phyloP scores from a whole-genome alignment of 2,888 invertebrate genomes.

The Hyles lineata region DNA sequence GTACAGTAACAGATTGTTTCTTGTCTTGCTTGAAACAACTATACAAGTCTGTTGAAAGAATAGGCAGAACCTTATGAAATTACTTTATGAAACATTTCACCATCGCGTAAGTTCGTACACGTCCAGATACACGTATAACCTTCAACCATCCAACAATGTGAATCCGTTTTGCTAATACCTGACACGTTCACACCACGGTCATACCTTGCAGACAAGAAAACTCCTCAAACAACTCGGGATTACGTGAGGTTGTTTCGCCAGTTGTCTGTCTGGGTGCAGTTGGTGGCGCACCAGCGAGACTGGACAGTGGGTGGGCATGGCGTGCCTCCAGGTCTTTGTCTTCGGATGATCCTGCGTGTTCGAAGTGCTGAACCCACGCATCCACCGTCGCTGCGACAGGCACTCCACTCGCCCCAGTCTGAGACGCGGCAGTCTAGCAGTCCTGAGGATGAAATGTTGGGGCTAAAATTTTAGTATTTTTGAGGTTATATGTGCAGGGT shows the following conservation, averaged over 20 bases:
- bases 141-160: no score
- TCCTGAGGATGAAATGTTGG: constrained; percentile 49
- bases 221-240: constrained; percentile 40
- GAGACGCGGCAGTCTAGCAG: constrained; percentile 93
- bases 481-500: no score
- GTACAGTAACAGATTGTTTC: no score
- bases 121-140: no score
- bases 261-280: constrained; percentile 71
- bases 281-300: constrained; percentile 94
- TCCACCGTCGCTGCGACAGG: constrained; percentile 94
- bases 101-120: no score
- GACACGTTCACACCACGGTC: no score
- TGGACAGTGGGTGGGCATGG: constrained; percentile 93
- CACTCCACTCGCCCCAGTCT: constrained; percentile 94
- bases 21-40: no score
- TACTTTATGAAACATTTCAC: no score
- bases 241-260: constrained; percentile 80
- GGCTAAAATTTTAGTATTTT: not conserved
- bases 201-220: no score
- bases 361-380: constrained; percentile 95
- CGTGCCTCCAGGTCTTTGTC: constrained; percentile 91
- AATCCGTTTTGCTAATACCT: no score
- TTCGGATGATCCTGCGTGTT: constrained; percentile 90
- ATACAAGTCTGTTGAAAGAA: no score
- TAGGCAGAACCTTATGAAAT: no score